These are phyloP conservation scores for Coptotermes formosanus DNA, from an alignment of 1,140 invertebrate species.

Conservation along the genomic window DNA sequence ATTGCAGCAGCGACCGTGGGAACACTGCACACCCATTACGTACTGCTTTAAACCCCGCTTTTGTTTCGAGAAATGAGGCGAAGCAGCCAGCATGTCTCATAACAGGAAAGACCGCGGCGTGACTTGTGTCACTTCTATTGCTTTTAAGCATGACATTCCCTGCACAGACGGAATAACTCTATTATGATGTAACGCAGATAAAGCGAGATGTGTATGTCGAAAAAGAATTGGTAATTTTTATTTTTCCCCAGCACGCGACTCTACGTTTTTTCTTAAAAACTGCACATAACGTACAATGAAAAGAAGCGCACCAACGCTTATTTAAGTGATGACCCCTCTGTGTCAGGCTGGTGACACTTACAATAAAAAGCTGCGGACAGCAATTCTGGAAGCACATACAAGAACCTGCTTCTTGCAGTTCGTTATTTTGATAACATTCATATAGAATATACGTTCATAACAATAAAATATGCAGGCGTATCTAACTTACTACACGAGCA, in stretches of 20 bases:
- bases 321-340: too few species aligned
- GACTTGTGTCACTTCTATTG: background rate
- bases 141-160: background rate
- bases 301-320: too few species aligned
- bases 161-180: background rate
- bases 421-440: too few species aligned
- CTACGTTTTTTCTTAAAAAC: background rate
- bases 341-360: too few species aligned
- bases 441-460: too few species aligned
- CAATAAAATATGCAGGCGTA: too few species aligned
- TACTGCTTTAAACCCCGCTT: background rate
- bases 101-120: background rate
- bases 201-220: background rate
- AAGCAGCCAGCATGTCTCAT: background rate
- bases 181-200: background rate
- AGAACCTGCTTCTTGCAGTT: too few species aligned
- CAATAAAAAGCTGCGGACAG: too few species aligned
- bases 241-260: background rate
- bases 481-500: too few species aligned
- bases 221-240: constrained; percentile 8
- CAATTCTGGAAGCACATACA: too few species aligned
- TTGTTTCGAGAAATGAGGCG: background rate
- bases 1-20: background rate
- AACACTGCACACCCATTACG: background rate
- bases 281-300: too few species aligned